phyloP scores from a whole-genome alignment of 2,113 vertebrate species.

The Scortum barcoo region DNA sequence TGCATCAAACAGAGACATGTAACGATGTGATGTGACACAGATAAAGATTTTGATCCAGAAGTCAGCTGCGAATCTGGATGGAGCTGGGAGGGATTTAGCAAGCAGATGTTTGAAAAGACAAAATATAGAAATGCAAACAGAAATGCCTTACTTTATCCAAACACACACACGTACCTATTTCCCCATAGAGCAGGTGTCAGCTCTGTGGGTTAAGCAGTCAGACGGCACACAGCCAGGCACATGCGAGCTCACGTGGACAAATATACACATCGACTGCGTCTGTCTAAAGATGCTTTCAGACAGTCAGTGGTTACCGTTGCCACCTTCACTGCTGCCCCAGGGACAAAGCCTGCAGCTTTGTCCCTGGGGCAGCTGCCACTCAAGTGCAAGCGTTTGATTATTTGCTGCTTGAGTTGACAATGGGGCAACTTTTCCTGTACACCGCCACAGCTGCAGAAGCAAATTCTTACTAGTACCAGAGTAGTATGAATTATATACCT shows the following conservation, averaged over 20 bases:
- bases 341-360: not conserved
- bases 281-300: not conserved
- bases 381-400: not conserved
- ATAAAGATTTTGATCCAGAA: not conserved
- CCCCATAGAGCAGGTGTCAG: not conserved
- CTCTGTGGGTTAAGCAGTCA: not conserved
- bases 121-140: not conserved
- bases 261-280: not conserved
- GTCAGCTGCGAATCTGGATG: not conserved
- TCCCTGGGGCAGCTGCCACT: not conserved
- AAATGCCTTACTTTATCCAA: not conserved
- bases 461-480: no score
- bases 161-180: not conserved
- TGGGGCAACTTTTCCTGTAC: not conserved
- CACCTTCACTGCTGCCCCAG: not conserved
- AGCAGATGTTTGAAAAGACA: not conserved
- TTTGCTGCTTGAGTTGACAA: not conserved
- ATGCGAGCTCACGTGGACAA: not conserved
- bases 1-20: not conserved
- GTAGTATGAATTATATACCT: not conserved
- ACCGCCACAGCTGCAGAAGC: not conserved
- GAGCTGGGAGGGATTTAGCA: not conserved
- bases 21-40: not conserved
- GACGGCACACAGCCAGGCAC: not conserved
- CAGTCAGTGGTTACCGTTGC: not conserved